Conservation (phyloP, 2,797 vertebrate genomes). For the Diceros bicornis region DNA sequence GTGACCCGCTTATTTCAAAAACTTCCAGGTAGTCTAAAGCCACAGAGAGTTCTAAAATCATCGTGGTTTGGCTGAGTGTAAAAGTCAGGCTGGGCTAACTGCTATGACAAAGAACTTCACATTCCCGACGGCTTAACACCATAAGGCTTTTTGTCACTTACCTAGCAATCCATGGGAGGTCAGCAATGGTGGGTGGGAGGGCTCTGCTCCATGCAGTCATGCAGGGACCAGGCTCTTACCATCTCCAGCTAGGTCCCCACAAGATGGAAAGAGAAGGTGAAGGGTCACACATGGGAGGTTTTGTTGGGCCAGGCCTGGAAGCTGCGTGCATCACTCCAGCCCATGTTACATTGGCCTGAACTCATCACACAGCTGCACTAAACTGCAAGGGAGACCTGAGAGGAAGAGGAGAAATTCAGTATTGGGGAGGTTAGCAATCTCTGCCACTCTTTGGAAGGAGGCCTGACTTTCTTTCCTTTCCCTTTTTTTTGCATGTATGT, state of each 20-base stretch:
- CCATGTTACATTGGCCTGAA: not conserved
- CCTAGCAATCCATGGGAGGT: not conserved
- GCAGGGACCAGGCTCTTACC: not conserved
- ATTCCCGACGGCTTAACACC: not conserved
- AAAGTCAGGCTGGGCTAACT: not conserved
- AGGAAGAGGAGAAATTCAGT: not conserved
- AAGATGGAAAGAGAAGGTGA: not conserved
- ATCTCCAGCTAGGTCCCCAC: not conserved
- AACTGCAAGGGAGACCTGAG: not conserved
- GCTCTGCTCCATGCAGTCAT: not conserved
- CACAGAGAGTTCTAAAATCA: not conserved
- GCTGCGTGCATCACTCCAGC: not conserved
- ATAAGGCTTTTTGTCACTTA: not conserved
- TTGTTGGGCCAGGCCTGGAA: not conserved
- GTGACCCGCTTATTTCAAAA: not conserved
- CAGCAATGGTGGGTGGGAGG: fast-evolving
- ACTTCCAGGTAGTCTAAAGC: not conserved
- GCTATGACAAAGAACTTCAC: not conserved
- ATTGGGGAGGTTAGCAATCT: not conserved
- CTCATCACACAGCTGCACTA: not conserved
- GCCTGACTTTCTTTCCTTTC: not conserved
- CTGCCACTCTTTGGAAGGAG: not conserved
- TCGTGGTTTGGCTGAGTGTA: not conserved
- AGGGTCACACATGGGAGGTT: fast-evolving
- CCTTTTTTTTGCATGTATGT: not conserved